A percentile compares a stretch with the other conserved stretches of the same genome.
Conservation (phyloP, 2,797 vertebrate species). For the Hyperoplus lanceolatus region DNA sequence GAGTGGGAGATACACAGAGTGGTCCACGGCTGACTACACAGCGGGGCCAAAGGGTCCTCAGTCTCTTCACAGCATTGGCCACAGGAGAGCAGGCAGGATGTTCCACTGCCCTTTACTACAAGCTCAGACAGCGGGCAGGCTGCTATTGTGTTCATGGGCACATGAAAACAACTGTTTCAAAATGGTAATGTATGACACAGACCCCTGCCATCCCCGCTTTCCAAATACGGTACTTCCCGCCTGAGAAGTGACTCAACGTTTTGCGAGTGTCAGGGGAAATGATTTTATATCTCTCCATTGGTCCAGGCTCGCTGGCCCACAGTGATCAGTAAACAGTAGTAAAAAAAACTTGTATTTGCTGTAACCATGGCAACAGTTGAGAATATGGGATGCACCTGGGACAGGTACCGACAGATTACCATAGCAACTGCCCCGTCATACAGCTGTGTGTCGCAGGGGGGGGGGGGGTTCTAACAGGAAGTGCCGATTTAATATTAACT, state of each 20-base stretch:
- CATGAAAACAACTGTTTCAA: no score
- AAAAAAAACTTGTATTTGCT: conserved; percentile 53
- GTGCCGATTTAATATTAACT: conserved; percentile 74
- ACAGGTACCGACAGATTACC: conserved; percentile 35
- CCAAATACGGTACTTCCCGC: background rate
- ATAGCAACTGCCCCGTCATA: conserved; percentile 37
- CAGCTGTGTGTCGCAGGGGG: no score
- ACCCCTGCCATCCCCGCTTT: conserved; percentile 5
- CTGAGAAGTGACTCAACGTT: conserved; percentile 23
- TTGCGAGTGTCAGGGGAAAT: conserved; percentile 19
- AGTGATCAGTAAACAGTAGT: conserved; percentile 64
- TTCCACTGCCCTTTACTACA: conserved; percentile 48
- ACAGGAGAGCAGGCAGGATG: conserved; percentile 25
- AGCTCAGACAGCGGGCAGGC: conserved; percentile 30
- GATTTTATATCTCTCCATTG: conserved; percentile 31
- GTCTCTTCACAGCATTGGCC: conserved; percentile 32
- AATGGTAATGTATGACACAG: background rate
- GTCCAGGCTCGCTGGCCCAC: conserved; percentile 10
- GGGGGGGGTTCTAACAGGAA: conserved; percentile 31
- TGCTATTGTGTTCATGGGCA: no score
- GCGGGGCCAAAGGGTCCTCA: conserved; percentile 25
- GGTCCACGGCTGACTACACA: conserved; percentile 7
- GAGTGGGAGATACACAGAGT: conserved; percentile 18
- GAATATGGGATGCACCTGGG: conserved; percentile 46
- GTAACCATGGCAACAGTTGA: conserved; percentile 50